Evolutionary conservation across 1,140 invertebrate species (phyloP), one percentile per base, ranked within the genome.

Genomic region (Trialeurodes vaporariorum): DNA sequence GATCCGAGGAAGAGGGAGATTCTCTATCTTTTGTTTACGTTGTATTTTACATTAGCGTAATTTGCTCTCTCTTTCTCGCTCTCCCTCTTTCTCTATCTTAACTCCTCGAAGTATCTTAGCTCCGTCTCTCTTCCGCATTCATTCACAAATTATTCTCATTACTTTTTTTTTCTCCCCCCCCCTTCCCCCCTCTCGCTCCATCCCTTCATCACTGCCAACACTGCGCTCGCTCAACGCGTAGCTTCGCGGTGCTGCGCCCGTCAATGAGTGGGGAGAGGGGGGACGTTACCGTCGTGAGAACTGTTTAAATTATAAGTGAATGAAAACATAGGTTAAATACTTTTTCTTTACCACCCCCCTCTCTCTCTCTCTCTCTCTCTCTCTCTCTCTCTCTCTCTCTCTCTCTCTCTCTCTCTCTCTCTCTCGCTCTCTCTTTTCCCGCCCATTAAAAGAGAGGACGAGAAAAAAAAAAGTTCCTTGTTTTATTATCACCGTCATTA

Each of bases 81-180:
- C 34, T 49, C 34, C 17, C 34, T 5, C 34, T 49, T 17, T 17
- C 17, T 5, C 34, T 5, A 49, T 5, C 34, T 5, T 9, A 17
- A 49, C 5, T 5, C 34, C 34, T 5, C 5, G 34, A 49, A n/a
- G n/a, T n/a, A n/a, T n/a, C n/a, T n/a, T n/a, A n/a, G n/a, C n/a
- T n/a, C 34, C 17, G 34, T 49, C 34, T 49, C 34, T 5, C 34
- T 49, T 17, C 5, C 5, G 34, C 34, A 49, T 49, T 49, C 34
- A 49, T 49, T 49, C 34, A 49, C 34, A 49, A 49, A 49, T 49
- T 49, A 49, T 49, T 49, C 34, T 49, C 34, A 49, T 49, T 49
- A 49, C 34, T 49, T 49, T 49, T 49, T 49, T 49, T 49, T 49
- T 49, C 34, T 49, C 34, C 34, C 34, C 34, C 5, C 34, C 34